Base-by-base conservation (phyloP, 2,797 vertebrate species). In the Anguilla marmorata region DNA sequence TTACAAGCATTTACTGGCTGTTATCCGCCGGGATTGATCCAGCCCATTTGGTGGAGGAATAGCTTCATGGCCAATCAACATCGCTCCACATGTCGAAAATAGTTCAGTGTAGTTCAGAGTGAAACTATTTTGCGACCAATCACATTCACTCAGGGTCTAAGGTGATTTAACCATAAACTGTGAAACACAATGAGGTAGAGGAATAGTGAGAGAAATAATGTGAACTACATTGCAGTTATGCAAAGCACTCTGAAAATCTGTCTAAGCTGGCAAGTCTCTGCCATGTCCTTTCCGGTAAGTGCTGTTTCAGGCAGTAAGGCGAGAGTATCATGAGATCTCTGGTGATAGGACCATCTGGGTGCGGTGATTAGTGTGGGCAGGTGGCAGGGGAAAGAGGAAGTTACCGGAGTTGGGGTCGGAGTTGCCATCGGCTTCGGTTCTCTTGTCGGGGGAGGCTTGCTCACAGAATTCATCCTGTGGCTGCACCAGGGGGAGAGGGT, bases 401-500 rank as follows among this genome's bases (percentile, higher is more conserved):
- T 98, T 93, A 99, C 98, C 98, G 86, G 98, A 99, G 96, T 99
- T 99, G 94, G 98, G 98, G 92, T 99, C 98, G 0, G 98, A 99
- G 95, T 99, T 99, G 91, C 98, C 98, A 0, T 99, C 98, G 84
- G 98, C 98, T 96, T 99, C 98, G 0, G 98, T 99, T 97, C 98
- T 97, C 97, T 99, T 99, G 95, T 99, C 98, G 0, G 98, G 98
- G 93, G 98, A 99, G 94, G 97, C 97, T 95, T 99, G 98, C 93
- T 99, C 97, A 1, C 99, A 99, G 97, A 99, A 98, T 94, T 99
- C 98, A 48, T 99, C 98, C 96, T 99, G 98, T 91, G 98, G 97
- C 98, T 99, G 98, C 97, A 99, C 98, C 97, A 99, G 97, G 98
- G 98, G 98, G 94, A 99, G 98, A 97, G 98, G 97, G 95, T 99